These are phyloP conservation scores for Caenorhabditis japonica DNA, from an alignment of 2,888 invertebrate species.

Conservation along the genomic window DNA sequence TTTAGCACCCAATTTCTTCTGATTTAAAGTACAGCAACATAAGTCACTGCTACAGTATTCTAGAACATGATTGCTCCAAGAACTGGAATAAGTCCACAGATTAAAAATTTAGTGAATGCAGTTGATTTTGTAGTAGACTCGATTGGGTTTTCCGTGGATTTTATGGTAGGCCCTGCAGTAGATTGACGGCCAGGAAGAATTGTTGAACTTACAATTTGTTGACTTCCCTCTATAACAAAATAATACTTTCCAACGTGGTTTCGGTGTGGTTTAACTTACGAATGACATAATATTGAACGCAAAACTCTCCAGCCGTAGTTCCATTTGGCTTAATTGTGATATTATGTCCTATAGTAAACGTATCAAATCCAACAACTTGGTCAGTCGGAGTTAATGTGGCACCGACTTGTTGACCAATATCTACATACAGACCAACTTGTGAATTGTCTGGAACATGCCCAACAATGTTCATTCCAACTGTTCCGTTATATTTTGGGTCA, in stretches of 20 bases:
- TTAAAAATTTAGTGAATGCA: constrained; percentile 5
- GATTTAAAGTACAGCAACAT: too few species aligned
- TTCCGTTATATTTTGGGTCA: constrained; percentile 17
- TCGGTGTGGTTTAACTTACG: constrained; percentile 9
- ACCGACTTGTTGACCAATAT: not conserved
- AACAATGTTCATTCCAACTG: constrained; percentile 23
- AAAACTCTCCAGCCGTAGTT: constrained; percentile 25
- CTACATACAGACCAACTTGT: not conserved
- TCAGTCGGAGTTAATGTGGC: not conserved
- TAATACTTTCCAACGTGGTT: too few species aligned
- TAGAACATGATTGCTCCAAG: constrained; percentile 16
- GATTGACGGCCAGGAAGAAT: constrained; percentile 29
- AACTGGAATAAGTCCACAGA: constrained; percentile 18
- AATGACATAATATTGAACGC: constrained; percentile 32
- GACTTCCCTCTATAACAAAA: constrained; percentile 21
- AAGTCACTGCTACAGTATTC: too few species aligned
- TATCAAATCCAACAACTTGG: constrained; percentile 4
- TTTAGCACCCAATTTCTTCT: too few species aligned
- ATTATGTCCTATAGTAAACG: constrained; percentile 5
- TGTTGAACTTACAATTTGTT: constrained; percentile 4
- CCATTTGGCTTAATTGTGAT: constrained; percentile 1
- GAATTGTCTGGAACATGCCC: constrained; percentile 18
- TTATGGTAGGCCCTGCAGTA: constrained; percentile 10
- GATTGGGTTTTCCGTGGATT: too few species aligned
- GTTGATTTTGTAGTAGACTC: constrained; percentile 27